Evolutionary conservation across 2,888 invertebrate species (phyloP).

Genomic region (Pilophorus perplexus): DNA sequence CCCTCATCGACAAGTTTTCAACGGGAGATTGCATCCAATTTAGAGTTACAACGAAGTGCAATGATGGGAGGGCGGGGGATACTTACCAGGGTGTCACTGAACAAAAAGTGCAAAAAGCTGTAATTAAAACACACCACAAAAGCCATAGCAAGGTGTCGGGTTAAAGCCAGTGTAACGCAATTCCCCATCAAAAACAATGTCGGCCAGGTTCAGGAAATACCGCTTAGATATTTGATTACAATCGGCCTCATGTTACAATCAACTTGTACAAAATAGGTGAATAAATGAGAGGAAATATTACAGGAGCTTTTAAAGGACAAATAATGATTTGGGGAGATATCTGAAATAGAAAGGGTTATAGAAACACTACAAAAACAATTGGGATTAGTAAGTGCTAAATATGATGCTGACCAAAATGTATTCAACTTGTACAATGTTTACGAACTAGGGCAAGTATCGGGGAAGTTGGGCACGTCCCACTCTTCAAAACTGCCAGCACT

Average conservation of each 20-base stretch:
- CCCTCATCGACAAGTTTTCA: slow-evolving; percentile 11
- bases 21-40: slow-evolving; percentile 15
- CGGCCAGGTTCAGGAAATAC: not conserved
- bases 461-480: too few relatives aligned
- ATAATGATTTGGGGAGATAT: not conserved
- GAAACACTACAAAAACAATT: slow-evolving; percentile 24
- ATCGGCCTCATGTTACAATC: not conserved
- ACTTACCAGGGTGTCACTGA: slow-evolving; percentile 30
- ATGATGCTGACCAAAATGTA: slow-evolving; percentile 4
- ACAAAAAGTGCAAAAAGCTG: slow-evolving; percentile 24
- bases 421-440: too few relatives aligned
- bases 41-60: not conserved
- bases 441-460: too few relatives aligned
- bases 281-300: not conserved
- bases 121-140: slow-evolving; percentile 4
- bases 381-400: slow-evolving; percentile 20
- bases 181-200: slow-evolving; percentile 16
- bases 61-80: not conserved
- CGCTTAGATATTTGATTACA: not conserved
- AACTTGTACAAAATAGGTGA: not conserved
- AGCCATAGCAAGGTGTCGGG: not conserved
- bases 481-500: too few relatives aligned
- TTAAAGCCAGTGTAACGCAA: slow-evolving; percentile 4
- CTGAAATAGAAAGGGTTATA: slow-evolving; percentile 33
- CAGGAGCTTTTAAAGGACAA: not conserved